A percentile compares a stretch with the other conserved stretches of the same genome.
phyloP scores from a whole-genome alignment of 2,888 invertebrate species.

The Phyllotreta striolata region DNA sequence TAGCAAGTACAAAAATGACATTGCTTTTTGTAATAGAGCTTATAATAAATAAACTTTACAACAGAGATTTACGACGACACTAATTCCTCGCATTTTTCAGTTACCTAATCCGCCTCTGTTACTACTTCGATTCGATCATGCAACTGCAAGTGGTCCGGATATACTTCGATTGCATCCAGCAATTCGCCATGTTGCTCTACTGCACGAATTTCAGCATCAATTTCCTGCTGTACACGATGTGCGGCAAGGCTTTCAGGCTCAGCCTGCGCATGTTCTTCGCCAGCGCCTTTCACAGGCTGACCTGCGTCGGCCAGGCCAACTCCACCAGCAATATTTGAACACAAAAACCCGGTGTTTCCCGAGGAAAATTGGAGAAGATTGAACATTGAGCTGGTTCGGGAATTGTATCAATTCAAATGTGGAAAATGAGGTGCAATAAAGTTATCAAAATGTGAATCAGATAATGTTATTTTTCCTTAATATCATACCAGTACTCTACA shows the following conservation, averaged over 20 bases:
- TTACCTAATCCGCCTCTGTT: constrained; percentile 65
- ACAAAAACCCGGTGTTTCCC: too few species aligned
- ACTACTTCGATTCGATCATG: constrained; percentile 63
- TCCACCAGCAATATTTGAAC: not conserved
- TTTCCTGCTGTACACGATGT: constrained; percentile 70
- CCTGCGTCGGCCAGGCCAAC: not conserved
- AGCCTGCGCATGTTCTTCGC: constrained; percentile 56
- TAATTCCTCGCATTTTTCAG: constrained; percentile 56
- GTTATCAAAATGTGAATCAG: not conserved
- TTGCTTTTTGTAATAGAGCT: too few species aligned
- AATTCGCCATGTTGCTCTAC: constrained; percentile 69
- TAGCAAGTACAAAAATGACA: too few species aligned
- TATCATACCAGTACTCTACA: too few species aligned
- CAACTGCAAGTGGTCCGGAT: constrained; percentile 59
- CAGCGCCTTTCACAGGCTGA: constrained; percentile 30
- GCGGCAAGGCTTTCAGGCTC: constrained; percentile 67
- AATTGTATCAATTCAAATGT: not conserved
- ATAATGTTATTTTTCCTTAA: not conserved
- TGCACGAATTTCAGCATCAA: constrained; percentile 73
- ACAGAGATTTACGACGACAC: too few species aligned
- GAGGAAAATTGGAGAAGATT: too few species aligned
- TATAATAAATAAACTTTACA: too few species aligned
- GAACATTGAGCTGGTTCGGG: too few species aligned
- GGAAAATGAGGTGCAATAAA: not conserved
- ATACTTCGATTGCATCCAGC: constrained; percentile 63